Conservation (phyloP, 2,888 invertebrate genomes). For the Philhelius pedissequus region DNA sequence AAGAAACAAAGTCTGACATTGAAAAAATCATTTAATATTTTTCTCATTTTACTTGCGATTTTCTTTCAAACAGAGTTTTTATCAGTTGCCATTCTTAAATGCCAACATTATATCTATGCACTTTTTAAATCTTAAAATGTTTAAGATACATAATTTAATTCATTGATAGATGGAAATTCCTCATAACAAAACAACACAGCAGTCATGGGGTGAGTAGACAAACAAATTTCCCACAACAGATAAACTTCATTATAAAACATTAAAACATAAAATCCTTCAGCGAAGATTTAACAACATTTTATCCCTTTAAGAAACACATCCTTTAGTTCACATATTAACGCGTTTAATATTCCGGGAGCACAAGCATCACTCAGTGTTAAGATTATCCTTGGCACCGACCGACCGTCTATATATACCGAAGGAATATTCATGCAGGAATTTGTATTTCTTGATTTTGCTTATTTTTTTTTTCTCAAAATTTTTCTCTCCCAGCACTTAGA, state of each 20-base stretch:
- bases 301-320: slow-evolving; percentile 12
- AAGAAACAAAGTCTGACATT: neutral
- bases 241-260: neutral
- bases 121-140: no score
- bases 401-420: no score
- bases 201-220: no score
- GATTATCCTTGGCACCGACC: slow-evolving; percentile 2
- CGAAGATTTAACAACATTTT: neutral
- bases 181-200: no score
- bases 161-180: no score
- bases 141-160: no score
- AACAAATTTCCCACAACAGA: no score
- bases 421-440: slow-evolving; percentile 12
- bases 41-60: neutral
- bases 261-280: neutral
- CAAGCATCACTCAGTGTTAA: slow-evolving; percentile 15
- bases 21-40: neutral
- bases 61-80: neutral
- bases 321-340: slow-evolving; percentile 53
- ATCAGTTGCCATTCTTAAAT: neutral
- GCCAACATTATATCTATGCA: no score
- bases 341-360: slow-evolving; percentile 41
- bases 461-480: neutral
- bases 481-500: slow-evolving; percentile 26
- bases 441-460: neutral